Evolutionary conservation across 2,797 vertebrate genomes (phyloP).

Genomic region (Rhyacichthys aspro): DNA sequence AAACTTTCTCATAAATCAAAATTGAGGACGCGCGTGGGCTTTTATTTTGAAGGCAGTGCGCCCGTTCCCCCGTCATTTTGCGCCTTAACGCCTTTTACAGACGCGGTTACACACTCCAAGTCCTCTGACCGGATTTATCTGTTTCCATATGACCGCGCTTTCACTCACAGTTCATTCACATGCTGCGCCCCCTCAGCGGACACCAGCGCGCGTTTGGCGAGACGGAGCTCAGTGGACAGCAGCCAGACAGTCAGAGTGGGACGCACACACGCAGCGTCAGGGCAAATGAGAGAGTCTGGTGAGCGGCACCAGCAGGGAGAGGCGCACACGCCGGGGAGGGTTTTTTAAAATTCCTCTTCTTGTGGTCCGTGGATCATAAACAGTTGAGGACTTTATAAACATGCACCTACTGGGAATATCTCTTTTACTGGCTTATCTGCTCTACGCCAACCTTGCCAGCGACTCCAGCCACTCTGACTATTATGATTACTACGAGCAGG

Average conservation of each 20-base stretch:
- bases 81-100: neutral
- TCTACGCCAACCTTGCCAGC: constrained; percentile 81
- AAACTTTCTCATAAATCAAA: neutral
- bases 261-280: constrained; percentile 6
- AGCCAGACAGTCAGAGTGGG: constrained; percentile 15
- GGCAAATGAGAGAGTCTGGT: constrained; percentile 18
- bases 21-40: neutral
- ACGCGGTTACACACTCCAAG: constrained; percentile 8
- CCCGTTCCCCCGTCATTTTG: constrained; percentile 17
- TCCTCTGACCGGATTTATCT: constrained; percentile 23
- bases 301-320: constrained; percentile 32
- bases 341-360: constrained; percentile 35
- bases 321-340: constrained; percentile 28
- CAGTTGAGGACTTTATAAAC: constrained; percentile 34
- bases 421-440: constrained; percentile 71
- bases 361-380: constrained; percentile 42
- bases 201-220: neutral
- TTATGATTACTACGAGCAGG: constrained; percentile 84
- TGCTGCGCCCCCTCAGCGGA: constrained; percentile 10
- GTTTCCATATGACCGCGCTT: constrained; percentile 37
- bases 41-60: constrained; percentile 53
- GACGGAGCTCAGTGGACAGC: neutral
- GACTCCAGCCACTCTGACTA: constrained; percentile 84
- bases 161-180: constrained; percentile 25
- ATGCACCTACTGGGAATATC: constrained; percentile 80